These are phyloP conservation scores for Danaus chrysippus DNA, from an alignment of 2,888 invertebrate genomes.

Conservation along the genomic window DNA sequence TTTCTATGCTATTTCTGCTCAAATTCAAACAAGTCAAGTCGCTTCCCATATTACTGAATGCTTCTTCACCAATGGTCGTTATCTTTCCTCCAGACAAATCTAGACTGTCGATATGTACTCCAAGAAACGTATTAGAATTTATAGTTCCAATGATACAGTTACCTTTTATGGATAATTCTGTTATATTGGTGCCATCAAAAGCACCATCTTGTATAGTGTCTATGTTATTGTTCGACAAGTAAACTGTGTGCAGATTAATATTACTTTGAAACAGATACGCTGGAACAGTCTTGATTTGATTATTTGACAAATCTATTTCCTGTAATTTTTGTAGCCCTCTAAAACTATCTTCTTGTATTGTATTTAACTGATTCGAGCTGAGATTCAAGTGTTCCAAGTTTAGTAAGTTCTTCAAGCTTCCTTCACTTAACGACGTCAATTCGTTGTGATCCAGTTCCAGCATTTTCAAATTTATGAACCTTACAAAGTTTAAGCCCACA, in stretches of 20 bases:
- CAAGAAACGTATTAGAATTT: conserved; percentile 20
- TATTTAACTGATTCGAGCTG: conserved; percentile 19
- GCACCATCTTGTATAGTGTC: conserved; percentile 21
- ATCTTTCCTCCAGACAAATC: conserved; percentile 21
- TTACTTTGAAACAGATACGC: conserved; percentile 16
- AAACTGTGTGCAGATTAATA: conserved; percentile 9
- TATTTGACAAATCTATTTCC: conserved; percentile 21
- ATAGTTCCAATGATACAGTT: conserved; percentile 19
- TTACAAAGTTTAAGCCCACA: conserved; percentile 24
- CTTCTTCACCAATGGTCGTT: conserved; percentile 16
- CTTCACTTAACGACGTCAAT: conserved; percentile 16
- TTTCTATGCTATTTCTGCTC: conserved; percentile 20
- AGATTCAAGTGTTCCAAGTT: conserved; percentile 18
- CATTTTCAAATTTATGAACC: conserved; percentile 21
- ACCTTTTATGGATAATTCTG: conserved; percentile 15
- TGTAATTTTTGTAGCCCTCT: conserved; percentile 9
- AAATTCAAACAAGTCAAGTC: conserved; percentile 20
- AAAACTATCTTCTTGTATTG: conserved; percentile 19
- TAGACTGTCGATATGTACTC: conserved; percentile 15
- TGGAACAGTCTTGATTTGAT: conserved; percentile 17
- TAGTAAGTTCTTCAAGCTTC: conserved; percentile 16
- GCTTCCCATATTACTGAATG: conserved; percentile 17
- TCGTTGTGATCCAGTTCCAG: conserved; percentile 19
- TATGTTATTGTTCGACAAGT: conserved; percentile 19
- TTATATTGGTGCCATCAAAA: conserved; percentile 19